Evolutionary conservation across 2,797 vertebrate species (phyloP), one percentile per base, ranked within the genome.

Genomic region (Rhinatrema bivittatum): DNA sequence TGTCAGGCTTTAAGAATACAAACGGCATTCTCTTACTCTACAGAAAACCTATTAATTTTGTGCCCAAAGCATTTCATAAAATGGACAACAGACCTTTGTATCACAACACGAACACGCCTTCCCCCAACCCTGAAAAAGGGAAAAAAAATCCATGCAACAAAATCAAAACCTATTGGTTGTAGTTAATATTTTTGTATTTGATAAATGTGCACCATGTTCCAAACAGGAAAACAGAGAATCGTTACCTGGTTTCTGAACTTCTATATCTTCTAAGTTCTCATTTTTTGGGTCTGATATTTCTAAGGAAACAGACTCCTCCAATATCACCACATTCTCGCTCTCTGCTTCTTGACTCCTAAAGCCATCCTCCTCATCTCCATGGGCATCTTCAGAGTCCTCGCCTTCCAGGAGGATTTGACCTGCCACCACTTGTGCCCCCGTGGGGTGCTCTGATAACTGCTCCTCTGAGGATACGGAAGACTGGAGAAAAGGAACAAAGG

Each of bases 381-480:
- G 4, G 13, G 42, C 25, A 3, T 56, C 39, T 35, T 82, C 70
- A 0, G 46, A 21, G 0, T 46, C 56, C 21, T n/a, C n/a, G n/a
- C n/a, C n/a, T n/a, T n/a, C n/a, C n/a, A 81, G 63, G 48, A 84
- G 74, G 50, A 80, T 72, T 25, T 78, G 74, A 16, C 84, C 82
- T 7, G 84, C 79, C 4, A 82, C 75, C 21, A 87, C 81, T 38
- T 46, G 78, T 10, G 83, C 60, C 18, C 65, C 59, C 12, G 82
- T 44, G 24, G 68, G 74, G 29, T 73, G 72, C 12, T 88, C 89
- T 44, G 92, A 88, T 13, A 90, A 88, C 3, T 89, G 61, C 43
- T 80, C 76, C 40, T 82, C 76, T 39, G 72, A 57, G 42, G 76
- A 60, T 40, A 73, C 67, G 32, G 62, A 11, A 46, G 65, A 46